A percentile compares a stretch with the other conserved stretches of the same genome.
phyloP scores from a whole-genome alignment of 2,797 vertebrate species.

The Merluccius polli region DNA sequence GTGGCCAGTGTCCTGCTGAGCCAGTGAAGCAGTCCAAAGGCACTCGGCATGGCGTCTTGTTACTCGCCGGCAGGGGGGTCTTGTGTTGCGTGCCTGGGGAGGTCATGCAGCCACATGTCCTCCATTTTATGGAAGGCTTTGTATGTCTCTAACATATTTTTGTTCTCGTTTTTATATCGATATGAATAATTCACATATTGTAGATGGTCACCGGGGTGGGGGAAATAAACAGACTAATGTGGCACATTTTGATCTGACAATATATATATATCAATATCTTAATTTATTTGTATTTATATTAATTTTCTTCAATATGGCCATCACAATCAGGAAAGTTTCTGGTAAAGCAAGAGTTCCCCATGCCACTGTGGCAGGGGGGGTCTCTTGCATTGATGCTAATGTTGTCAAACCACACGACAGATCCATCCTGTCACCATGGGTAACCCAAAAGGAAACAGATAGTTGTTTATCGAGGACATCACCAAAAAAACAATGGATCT shows the following conservation, averaged over 20 bases:
- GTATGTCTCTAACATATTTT: background rate
- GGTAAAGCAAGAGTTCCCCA: background rate
- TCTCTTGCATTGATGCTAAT: background rate
- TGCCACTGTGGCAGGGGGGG: background rate
- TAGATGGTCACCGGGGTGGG: background rate
- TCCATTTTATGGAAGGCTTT: background rate
- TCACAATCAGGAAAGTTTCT: background rate
- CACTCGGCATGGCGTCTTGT: background rate
- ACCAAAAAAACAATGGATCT: background rate
- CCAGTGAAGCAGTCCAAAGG: background rate
- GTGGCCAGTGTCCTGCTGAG: background rate
- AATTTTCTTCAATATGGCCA: constrained; percentile 1
- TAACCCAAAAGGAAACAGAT: background rate
- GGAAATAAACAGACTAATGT: background rate
- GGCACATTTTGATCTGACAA: background rate
- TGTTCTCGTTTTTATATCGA: background rate
- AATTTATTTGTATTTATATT: too few species aligned
- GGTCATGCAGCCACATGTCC: background rate
- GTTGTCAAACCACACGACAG: background rate
- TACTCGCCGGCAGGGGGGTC: background rate
- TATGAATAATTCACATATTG: too few species aligned
- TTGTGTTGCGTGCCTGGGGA: background rate
- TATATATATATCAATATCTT: too few species aligned
- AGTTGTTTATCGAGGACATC: background rate
- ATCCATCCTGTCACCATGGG: background rate